Evolutionary conservation across 2,797 vertebrate genomes (phyloP).

Genomic region (Chloroceryle inda): DNA sequence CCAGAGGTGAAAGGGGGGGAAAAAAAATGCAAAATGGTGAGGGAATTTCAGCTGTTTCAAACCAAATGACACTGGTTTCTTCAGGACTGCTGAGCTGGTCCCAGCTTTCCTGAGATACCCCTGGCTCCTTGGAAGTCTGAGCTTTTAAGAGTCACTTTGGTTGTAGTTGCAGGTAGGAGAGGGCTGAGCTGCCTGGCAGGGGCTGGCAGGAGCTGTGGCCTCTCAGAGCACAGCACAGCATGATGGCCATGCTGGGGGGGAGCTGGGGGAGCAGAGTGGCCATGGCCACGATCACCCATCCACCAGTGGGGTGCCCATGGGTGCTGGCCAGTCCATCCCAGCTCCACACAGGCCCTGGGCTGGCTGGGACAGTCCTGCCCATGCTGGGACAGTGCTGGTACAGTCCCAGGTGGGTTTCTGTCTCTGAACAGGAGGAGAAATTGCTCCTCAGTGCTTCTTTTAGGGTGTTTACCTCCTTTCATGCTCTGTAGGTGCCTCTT

Average conservation of each 20-base stretch:
- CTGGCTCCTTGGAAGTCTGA: not conserved
- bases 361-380: not conserved
- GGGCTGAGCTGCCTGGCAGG: not conserved
- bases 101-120: not conserved
- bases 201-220: not conserved
- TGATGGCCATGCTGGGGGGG: not conserved
- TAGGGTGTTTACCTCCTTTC: not conserved
- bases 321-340: not conserved
- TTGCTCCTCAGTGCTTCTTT: not conserved
- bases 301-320: accelerated
- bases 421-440: not conserved
- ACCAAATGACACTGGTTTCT: not conserved
- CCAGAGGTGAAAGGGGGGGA: not conserved
- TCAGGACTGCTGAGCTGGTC: not conserved
- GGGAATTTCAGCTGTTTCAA: not conserved
- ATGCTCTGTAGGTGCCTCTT: not conserved
- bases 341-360: not conserved
- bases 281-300: not conserved
- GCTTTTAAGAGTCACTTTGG: not conserved
- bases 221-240: no score
- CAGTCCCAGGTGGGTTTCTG: not conserved
- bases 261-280: not conserved
- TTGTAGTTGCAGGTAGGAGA: not conserved
- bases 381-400: no score
- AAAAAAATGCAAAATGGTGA: not conserved